Conservation (phyloP, 2,113 vertebrate genomes). For the Saimiri boliviensis region DNA sequence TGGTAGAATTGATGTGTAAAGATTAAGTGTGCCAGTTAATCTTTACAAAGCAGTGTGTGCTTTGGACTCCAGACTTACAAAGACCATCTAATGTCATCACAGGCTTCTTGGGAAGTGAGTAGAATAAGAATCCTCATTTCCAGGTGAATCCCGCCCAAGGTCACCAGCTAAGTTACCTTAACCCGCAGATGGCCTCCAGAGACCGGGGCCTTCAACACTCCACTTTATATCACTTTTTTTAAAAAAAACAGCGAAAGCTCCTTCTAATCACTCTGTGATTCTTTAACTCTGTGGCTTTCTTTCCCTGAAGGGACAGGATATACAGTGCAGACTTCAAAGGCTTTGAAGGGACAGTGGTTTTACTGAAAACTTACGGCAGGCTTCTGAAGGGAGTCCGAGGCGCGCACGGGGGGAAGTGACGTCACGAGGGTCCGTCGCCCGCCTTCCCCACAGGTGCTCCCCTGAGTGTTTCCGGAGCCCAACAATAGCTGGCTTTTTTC, state of each 20-base stretch:
- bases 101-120: not conserved
- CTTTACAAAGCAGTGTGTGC: not conserved
- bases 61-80: not conserved
- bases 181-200: not conserved
- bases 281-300: not conserved
- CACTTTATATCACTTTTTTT: not conserved
- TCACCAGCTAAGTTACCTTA: not conserved
- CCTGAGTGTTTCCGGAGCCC: not conserved
- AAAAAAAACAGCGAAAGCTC: not conserved
- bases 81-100: not conserved
- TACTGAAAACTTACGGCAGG: not conserved
- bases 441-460: slow-evolving; percentile 1
- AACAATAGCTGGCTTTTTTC: not conserved
- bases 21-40: not conserved
- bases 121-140: not conserved
- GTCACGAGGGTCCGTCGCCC: not conserved
- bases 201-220: not conserved
- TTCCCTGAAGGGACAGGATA: not conserved
- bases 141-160: not conserved
- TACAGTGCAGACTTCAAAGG: not conserved
- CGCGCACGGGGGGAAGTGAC: not conserved
- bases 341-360: not conserved
- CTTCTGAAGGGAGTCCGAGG: not conserved
- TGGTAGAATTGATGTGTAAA: not conserved
- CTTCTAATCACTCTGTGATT: not conserved